Base-by-base conservation (phyloP, 2,797 vertebrate species). In the Brachyalestes nurse region DNA sequence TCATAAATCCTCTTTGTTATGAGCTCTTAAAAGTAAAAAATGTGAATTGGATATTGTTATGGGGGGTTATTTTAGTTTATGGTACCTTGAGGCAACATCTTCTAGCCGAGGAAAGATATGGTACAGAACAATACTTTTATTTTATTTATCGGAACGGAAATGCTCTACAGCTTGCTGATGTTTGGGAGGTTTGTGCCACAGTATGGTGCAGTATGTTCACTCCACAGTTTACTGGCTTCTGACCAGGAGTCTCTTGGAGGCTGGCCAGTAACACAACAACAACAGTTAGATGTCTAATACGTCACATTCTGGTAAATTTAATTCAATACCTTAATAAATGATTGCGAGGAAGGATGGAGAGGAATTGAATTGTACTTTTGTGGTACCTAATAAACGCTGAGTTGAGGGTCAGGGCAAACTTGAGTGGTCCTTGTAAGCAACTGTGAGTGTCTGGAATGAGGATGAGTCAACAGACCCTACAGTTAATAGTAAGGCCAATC, bases 401-500 rank as follows among this genome's bases (percentile, higher is more conserved):
- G 51, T 2, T 55, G 28, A 4, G 17, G 25, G 55, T n/a, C 13
- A 19, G 47, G 23, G 16, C 34, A 5, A 40, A 49, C 21, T 69
- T 8, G 21, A n/a, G 72, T 51, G 66, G 28, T 28, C 6, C 38
- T 21, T 66, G 21, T 57, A 72, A 82, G 61, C 25, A 65, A 57
- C 47, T 71, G 5, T 75, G 34, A 64, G 7, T 28, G 40, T n/a
- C 17, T 55, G 9, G 3, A 42, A 60, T 16, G 13, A 42, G 34
- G n/a, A 21, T 53, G 57, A n/a, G 58, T 34, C 64, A 58, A 9
- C 60, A 49, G 17, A 34, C 53, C n/a, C 53, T 7, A 53, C 0
- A 9, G 71, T 69, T 74, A 82, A 74, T 38, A 62, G 72, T 28
- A 75, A 69, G n/a, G 19, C 42, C 57, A 55, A 83, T 75, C 77